Conservation (phyloP, 2,113 vertebrate genomes). For the Petrocephalus microphthalmus region DNA sequence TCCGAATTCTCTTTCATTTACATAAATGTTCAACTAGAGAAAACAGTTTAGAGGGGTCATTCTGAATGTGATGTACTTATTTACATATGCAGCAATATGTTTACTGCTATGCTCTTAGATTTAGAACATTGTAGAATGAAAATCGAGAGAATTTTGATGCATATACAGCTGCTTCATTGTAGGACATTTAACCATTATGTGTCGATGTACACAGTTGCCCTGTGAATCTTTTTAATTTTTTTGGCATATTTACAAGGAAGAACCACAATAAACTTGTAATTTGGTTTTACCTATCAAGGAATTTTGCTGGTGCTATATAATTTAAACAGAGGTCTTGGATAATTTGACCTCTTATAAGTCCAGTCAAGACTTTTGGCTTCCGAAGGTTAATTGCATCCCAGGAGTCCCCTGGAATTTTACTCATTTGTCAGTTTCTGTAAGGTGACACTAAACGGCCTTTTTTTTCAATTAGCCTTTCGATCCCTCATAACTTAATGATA, state of each 20-base stretch:
- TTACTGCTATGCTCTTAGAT: not conserved
- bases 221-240: not conserved
- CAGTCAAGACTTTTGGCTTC: not conserved
- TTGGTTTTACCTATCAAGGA: not conserved
- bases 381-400: slow-evolving; percentile 15
- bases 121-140: not conserved
- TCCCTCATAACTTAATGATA: slow-evolving; percentile 13
- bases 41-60: not conserved
- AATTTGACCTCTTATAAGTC: slow-evolving; percentile 6
- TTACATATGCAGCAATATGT: slow-evolving; percentile 1
- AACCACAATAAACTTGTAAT: slow-evolving; percentile 10
- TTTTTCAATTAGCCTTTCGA: slow-evolving; percentile 24
- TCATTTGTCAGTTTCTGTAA: slow-evolving; percentile 9
- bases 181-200: not conserved
- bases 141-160: not conserved
- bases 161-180: not conserved
- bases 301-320: slow-evolving; percentile 4
- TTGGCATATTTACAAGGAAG: not conserved
- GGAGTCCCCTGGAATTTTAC: not conserved
- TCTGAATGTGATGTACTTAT: not conserved
- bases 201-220: not conserved
- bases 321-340: not conserved
- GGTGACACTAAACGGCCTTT: not conserved
- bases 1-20: not conserved
- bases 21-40: not conserved